These are phyloP conservation scores for Silurus aristotelis DNA, from an alignment of 2,797 vertebrate genomes.

Conservation along the genomic window DNA sequence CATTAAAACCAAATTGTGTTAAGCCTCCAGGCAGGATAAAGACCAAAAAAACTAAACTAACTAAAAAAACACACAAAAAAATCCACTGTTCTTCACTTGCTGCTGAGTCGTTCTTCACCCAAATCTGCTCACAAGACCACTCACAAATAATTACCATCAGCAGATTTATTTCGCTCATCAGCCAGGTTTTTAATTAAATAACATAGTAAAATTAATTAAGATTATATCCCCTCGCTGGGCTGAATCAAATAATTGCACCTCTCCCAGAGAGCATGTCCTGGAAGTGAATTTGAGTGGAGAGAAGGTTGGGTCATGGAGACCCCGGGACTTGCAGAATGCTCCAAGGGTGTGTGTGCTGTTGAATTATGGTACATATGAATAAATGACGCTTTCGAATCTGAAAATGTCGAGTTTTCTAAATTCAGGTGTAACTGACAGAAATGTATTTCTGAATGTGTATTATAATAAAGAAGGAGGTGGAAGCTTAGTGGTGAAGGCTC, in stretches of 20 bases:
- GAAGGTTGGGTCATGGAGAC: conserved; percentile 56
- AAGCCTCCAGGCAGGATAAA: conserved; percentile 37
- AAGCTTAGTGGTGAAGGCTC: no score
- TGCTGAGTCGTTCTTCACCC: conserved; percentile 51
- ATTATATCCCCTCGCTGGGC: conserved; percentile 63
- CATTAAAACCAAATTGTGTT: conserved; percentile 40
- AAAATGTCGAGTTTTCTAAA: no score
- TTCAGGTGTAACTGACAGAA: no score
- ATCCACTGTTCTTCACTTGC: conserved; percentile 18
- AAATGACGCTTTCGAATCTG: neutral
- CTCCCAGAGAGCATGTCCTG: conserved; percentile 56
- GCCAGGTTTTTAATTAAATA: conserved; percentile 74
- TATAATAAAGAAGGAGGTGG: neutral
- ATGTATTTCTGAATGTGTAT: neutral
- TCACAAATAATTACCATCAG: conserved; percentile 69
- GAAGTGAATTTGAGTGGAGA: conserved; percentile 57
- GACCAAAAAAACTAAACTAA: neutral
- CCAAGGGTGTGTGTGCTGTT: conserved; percentile 10
- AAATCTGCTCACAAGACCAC: conserved; percentile 62
- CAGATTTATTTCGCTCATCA: conserved; percentile 66
- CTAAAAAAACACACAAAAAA: neutral
- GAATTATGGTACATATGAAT: conserved; percentile 49
- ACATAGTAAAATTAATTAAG: conserved; percentile 73
- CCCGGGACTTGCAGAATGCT: conserved; percentile 5
- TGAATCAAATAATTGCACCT: conserved; percentile 70